Evolutionary conservation across 2,113 vertebrate species (phyloP).

Genomic region (Cyphomyrus discorhynchus): DNA sequence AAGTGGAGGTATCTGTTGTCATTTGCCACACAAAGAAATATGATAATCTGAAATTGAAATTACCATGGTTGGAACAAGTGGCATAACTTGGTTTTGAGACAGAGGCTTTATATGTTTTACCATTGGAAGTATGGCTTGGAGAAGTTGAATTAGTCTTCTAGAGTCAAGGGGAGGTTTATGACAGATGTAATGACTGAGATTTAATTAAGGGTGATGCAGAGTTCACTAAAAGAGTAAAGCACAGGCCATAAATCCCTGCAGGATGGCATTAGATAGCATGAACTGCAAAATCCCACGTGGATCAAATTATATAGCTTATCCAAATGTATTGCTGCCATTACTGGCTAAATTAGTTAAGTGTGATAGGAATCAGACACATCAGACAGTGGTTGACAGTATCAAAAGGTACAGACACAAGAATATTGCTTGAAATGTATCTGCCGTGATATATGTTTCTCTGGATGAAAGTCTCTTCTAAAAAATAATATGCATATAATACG

Average conservation of each 20-base stretch:
- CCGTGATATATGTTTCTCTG: background rate
- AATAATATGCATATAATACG: background rate
- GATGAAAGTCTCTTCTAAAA: background rate
- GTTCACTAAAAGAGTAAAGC: background rate
- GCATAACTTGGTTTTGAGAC: background rate
- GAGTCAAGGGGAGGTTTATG: background rate
- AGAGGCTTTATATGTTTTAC: background rate
- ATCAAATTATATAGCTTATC: background rate
- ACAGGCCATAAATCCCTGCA: background rate
- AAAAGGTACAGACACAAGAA: background rate
- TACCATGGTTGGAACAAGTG: background rate
- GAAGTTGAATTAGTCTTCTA: background rate
- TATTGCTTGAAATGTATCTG: background rate
- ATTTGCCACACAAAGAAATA: background rate
- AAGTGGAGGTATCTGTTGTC: background rate
- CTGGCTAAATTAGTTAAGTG: background rate
- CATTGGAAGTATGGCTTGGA: background rate
- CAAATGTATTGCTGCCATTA: background rate
- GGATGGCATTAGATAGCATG: background rate
- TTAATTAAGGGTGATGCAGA: background rate
- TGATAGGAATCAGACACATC: background rate
- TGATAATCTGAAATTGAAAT: background rate
- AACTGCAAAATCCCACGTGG: background rate
- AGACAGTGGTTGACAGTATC: background rate
- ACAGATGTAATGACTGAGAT: background rate